A percentile compares a stretch with the other conserved stretches of the same genome.
Evolutionary conservation across 1,140 invertebrate species (phyloP).

Genomic region (Bombyx mandarina): DNA sequence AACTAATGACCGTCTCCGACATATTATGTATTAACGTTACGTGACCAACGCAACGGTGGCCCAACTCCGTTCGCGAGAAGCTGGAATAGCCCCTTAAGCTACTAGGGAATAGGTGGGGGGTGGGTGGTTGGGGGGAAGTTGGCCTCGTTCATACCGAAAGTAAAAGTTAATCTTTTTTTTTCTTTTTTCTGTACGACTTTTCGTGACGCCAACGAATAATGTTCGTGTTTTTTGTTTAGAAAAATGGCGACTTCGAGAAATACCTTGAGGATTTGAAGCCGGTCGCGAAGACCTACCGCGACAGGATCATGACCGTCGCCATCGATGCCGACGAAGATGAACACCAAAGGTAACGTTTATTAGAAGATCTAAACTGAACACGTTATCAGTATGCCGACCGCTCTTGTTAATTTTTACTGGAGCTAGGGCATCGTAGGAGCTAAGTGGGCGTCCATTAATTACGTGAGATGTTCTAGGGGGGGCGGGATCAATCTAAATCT

Average conservation of each 20-base stretch:
- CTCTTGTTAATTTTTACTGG: too few relatives aligned
- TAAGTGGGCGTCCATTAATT: too few relatives aligned
- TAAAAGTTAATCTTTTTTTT: not conserved
- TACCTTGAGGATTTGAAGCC: conserved; percentile 82
- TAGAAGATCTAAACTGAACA: too few relatives aligned
- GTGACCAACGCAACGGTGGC: too few relatives aligned
- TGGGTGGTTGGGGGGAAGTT: not conserved
- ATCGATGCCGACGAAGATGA: conserved; percentile 97
- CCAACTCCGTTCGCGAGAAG: too few relatives aligned
- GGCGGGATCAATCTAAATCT: too few relatives aligned
- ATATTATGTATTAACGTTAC: too few relatives aligned
- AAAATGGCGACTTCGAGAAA: conserved; percentile 85
- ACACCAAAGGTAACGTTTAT: conserved; percentile 78
- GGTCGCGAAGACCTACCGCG: conserved; percentile 91
- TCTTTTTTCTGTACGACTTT: not conserved
- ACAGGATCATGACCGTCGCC: conserved; percentile 94
- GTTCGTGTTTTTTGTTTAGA: conserved; percentile 38
- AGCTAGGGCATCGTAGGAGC: too few relatives aligned
- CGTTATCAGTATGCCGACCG: too few relatives aligned
- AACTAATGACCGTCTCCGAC: too few relatives aligned
- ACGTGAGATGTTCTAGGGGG: too few relatives aligned
- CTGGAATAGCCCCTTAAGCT: too few relatives aligned
- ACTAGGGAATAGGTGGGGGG: not conserved
- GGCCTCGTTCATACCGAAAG: not conserved
- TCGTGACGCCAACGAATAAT: not conserved